These are phyloP conservation scores for Indicator maculatus DNA, from an alignment of 2,113 vertebrate genomes.

Conservation along the genomic window DNA sequence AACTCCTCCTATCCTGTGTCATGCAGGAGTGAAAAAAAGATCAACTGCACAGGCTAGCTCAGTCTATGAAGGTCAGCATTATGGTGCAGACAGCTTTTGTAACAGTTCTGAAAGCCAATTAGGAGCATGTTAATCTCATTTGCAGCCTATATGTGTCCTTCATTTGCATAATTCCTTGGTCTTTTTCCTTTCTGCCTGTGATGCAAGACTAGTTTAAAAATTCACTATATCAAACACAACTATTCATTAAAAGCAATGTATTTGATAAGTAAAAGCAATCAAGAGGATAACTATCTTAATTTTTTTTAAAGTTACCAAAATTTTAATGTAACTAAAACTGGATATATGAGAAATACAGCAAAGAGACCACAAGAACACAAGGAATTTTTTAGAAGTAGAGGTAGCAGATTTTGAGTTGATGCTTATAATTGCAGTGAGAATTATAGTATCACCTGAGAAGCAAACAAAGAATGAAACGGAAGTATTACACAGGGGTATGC, in stretches of 20 bases:
- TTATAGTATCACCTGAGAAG: background rate
- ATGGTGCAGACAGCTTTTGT: background rate
- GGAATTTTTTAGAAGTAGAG: background rate
- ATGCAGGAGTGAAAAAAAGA: rapidly evolving
- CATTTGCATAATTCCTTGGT: rapidly evolving
- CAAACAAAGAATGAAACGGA: background rate
- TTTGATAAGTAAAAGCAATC: background rate
- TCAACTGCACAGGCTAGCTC: background rate
- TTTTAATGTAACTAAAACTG: background rate
- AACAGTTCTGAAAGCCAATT: background rate
- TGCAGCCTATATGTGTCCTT: background rate
- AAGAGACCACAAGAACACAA: background rate
- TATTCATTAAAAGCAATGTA: background rate
- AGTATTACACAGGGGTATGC: background rate
- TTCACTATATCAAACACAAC: background rate
- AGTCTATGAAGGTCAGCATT: background rate
- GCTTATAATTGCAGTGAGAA: background rate
- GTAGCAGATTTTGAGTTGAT: background rate
- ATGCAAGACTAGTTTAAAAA: background rate
- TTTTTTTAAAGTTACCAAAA: background rate
- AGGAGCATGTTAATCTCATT: background rate
- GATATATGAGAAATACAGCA: background rate
- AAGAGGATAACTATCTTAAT: background rate
- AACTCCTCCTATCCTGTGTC: background rate
- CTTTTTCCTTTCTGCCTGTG: background rate